These are phyloP conservation scores for Gastrophysa polygoni DNA, from an alignment of 2,888 invertebrate genomes.

Conservation along the genomic window DNA sequence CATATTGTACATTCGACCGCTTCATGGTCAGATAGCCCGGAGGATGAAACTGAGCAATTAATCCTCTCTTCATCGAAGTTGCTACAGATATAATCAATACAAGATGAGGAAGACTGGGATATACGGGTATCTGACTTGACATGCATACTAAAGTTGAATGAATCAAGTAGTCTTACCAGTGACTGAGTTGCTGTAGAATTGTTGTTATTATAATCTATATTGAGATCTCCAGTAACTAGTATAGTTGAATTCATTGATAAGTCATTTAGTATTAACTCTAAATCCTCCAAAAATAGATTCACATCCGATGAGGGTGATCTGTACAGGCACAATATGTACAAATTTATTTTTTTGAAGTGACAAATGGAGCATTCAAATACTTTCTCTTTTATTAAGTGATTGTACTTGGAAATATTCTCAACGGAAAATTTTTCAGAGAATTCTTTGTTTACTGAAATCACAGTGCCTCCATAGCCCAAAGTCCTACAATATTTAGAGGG, in stretches of 20 bases:
- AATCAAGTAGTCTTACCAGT: not conserved
- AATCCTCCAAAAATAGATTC: not conserved
- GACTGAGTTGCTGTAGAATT: not conserved
- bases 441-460: not conserved
- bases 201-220: not conserved
- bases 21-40: not conserved
- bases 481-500: slow-evolving; percentile 1
- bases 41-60: not conserved
- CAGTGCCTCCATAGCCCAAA: slow-evolving; percentile 4
- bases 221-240: not conserved
- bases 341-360: slow-evolving; percentile 1
- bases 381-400: not conserved
- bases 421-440: not conserved
- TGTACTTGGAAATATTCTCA: not conserved
- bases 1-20: not conserved
- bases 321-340: slow-evolving; percentile 4
- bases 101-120: not conserved
- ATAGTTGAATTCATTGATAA: not conserved
- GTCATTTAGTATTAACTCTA: slow-evolving; percentile 1
- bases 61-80: not conserved
- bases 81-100: slow-evolving; percentile 6
- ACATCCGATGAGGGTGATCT: slow-evolving; percentile 1
- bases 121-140: not conserved
- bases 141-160: slow-evolving; percentile 6
- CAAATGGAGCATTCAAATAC: not conserved